These are phyloP conservation scores for Toxotes jaculatrix DNA, from an alignment of 2,113 vertebrate genomes.

Conservation along the genomic window DNA sequence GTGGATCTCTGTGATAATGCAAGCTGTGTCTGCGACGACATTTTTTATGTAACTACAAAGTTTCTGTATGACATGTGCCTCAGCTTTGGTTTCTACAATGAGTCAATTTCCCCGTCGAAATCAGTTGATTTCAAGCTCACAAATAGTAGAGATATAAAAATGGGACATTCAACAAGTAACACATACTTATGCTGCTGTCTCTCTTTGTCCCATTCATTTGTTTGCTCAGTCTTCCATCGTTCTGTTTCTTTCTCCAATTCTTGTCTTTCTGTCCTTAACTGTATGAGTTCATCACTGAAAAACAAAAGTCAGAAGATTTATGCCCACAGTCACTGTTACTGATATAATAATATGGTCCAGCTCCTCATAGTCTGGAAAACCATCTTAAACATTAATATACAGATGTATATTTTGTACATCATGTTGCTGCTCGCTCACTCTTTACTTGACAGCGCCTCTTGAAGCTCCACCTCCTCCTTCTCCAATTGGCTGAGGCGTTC, in stretches of 20 bases:
- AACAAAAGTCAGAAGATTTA: neutral
- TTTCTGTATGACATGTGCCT: neutral
- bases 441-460: conserved; percentile 80
- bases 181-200: conserved; percentile 65
- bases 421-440: conserved; percentile 82
- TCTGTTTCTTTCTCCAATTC: conserved; percentile 80
- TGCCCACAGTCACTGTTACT: neutral
- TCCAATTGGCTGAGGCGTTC: conserved; percentile 79
- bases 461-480: conserved; percentile 81
- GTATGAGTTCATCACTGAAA: conserved; percentile 83
- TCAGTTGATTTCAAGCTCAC: neutral
- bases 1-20: neutral
- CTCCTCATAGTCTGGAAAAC: neutral
- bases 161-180: neutral
- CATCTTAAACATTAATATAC: neutral
- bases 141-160: neutral
- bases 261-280: conserved; percentile 79
- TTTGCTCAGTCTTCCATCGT: conserved; percentile 66
- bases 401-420: neutral
- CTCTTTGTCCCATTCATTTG: conserved; percentile 46
- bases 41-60: neutral
- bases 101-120: too few species aligned
- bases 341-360: neutral
- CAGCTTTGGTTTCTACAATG: neutral
- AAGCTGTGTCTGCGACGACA: neutral